Evolutionary conservation across 2,113 vertebrate species (phyloP).

Genomic region (Arizona elegans): DNA sequence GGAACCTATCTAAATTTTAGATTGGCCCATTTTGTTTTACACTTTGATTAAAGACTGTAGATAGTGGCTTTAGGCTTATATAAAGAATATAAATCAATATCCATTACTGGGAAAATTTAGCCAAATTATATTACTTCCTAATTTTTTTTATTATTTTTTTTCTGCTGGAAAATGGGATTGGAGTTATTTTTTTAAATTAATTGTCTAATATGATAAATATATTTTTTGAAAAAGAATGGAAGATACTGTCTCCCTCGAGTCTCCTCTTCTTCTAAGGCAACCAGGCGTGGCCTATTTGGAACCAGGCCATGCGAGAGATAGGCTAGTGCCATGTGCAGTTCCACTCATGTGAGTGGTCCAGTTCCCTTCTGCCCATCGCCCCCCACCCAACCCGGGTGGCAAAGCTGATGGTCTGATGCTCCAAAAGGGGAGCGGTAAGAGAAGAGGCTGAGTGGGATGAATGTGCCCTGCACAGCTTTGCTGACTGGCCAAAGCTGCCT

Average conservation of each 20-base stretch:
- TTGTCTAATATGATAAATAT: not conserved
- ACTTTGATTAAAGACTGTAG: not conserved
- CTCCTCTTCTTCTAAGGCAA: not conserved
- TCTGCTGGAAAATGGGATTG: not conserved
- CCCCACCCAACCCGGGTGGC: not conserved
- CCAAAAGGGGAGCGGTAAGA: not conserved
- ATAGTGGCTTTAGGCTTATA: not conserved
- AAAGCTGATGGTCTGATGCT: not conserved
- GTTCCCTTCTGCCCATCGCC: too few species aligned
- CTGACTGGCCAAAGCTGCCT: not conserved
- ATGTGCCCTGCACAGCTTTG: not conserved
- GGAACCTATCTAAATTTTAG: not conserved
- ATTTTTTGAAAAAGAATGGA: not conserved
- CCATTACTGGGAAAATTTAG: not conserved
- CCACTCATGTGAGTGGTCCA: not conserved
- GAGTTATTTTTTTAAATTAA: not conserved
- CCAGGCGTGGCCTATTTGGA: not conserved
- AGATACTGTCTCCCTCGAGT: not conserved
- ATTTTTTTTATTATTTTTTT: not conserved
- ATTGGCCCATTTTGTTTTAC: not conserved
- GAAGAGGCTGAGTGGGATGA: not conserved
- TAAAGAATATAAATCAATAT: not conserved
- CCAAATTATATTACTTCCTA: not conserved
- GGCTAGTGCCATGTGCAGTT: not conserved
- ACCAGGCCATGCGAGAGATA: not conserved